phyloP scores from a whole-genome alignment of 2,888 invertebrate species.

The Chironomus tentans region DNA sequence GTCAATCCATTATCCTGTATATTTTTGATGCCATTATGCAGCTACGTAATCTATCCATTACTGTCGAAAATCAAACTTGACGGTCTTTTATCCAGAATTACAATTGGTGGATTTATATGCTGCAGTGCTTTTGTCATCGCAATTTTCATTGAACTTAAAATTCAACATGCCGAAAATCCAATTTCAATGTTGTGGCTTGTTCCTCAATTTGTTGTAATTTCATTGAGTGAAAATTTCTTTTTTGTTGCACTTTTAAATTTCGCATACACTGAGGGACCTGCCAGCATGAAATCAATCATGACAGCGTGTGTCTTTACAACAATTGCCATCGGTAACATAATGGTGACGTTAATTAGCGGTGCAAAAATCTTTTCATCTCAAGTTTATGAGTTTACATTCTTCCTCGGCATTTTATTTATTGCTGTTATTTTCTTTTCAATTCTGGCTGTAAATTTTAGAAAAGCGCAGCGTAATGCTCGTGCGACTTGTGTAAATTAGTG shows the following conservation, averaged over 20 bases:
- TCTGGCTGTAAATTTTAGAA: not conserved
- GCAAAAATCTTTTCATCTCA: not conserved
- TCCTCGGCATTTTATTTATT: not conserved
- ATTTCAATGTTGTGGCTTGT: not conserved
- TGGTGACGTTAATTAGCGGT: slow-evolving; percentile 2
- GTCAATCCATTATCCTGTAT: not conserved
- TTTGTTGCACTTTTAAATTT: slow-evolving; percentile 8
- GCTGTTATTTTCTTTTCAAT: not conserved
- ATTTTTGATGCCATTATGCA: not conserved
- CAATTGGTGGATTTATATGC: not conserved
- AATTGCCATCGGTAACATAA: slow-evolving; percentile 6
- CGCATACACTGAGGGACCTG: slow-evolving; percentile 2
- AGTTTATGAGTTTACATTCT: slow-evolving; percentile 14
- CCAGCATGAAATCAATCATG: slow-evolving; percentile 33
- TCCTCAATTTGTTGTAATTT: not conserved
- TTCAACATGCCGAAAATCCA: not conserved
- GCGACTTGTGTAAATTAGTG: not conserved
- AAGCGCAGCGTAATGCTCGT: not conserved
- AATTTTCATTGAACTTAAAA: not conserved
- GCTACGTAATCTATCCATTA: not conserved
- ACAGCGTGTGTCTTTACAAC: not conserved
- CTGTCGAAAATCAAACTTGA: not conserved
- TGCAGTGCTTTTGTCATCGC: not conserved
- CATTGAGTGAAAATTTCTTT: not conserved
- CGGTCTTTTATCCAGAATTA: not conserved